These are phyloP conservation scores for Capreolus pygargus DNA, from an alignment of 2,113 vertebrate species.

Conservation along the genomic window DNA sequence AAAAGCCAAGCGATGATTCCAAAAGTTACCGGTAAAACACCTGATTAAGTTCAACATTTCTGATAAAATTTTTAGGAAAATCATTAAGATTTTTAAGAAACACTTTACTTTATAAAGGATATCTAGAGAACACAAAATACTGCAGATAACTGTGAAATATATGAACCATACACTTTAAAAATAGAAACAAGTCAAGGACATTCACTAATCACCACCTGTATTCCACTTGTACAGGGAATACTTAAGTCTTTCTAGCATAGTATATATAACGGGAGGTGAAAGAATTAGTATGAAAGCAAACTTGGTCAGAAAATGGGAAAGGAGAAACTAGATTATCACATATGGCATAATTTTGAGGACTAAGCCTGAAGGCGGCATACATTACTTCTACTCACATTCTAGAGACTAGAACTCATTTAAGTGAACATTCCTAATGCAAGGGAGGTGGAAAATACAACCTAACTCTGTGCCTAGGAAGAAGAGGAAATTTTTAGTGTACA, in stretches of 20 bases:
- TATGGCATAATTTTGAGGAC: not conserved
- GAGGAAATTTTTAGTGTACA: not conserved
- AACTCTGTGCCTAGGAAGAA: not conserved
- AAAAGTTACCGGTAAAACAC: not conserved
- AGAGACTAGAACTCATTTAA: not conserved
- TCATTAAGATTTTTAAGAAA: not conserved
- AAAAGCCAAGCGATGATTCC: not conserved
- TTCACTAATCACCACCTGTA: not conserved
- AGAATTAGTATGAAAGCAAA: slow-evolving; percentile 26
- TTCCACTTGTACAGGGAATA: not conserved
- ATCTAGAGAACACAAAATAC: not conserved
- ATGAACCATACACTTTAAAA: slow-evolving; percentile 1
- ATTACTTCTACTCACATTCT: not conserved
- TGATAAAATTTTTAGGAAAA: not conserved
- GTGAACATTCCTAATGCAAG: not conserved
- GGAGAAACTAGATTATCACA: not conserved
- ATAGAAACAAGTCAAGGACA: not conserved
- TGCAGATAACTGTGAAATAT: not conserved
- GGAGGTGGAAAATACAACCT: not conserved
- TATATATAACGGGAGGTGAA: not conserved
- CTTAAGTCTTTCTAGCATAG: not conserved
- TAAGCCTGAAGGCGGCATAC: not conserved
- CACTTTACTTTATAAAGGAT: not conserved
- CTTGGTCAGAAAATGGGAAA: not conserved
- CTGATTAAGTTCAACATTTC: not conserved